A percentile compares a stretch with the other conserved stretches of the same genome.
Conservation (phyloP, 2,888 invertebrate species). For the Iphiclides podalirius region DNA sequence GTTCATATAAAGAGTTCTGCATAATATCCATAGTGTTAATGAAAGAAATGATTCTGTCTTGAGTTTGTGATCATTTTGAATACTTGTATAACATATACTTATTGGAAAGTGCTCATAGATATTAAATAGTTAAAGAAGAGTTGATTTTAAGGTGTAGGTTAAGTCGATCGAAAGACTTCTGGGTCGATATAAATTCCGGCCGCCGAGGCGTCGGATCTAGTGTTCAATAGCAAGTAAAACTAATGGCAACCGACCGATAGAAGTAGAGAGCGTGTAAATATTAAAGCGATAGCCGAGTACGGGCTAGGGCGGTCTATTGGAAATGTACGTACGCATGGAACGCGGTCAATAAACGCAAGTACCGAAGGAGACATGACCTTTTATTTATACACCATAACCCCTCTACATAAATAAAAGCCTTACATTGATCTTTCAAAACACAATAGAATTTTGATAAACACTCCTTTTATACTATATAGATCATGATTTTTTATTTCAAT, state of each 20-base stretch:
- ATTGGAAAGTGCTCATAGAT: background rate
- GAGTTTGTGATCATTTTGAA: background rate
- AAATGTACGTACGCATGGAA: background rate
- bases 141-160: too few relatives aligned
- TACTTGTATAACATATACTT: background rate
- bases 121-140: background rate
- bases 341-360: constrained; percentile 14
- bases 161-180: background rate
- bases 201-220: background rate
- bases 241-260: background rate
- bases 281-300: background rate
- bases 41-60: too few relatives aligned
- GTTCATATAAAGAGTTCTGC: too few relatives aligned
- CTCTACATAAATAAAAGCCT: too few relatives aligned
- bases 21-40: too few relatives aligned
- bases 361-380: background rate
- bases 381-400: too few relatives aligned
- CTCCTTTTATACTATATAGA: too few relatives aligned
- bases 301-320: background rate
- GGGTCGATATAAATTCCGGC: too few relatives aligned
- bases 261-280: background rate
- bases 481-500: too few relatives aligned
- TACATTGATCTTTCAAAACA: too few relatives aligned
- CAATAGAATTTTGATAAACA: too few relatives aligned
- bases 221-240: constrained; percentile 3